Evolutionary conservation across 1,140 invertebrate genomes (phyloP).

Genomic region (Rhopalosiphum maidis): DNA sequence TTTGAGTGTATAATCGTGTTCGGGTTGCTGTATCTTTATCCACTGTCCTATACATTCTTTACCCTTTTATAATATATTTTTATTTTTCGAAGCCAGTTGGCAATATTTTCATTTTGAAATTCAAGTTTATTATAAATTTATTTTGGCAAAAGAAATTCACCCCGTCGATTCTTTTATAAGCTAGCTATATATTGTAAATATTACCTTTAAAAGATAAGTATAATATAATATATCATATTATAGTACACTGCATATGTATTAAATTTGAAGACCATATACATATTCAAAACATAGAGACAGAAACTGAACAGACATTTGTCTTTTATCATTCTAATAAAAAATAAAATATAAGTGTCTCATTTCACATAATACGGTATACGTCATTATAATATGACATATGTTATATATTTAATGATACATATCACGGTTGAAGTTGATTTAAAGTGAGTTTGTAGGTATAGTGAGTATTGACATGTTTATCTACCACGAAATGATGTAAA

Average conservation of each 20-base stretch:
- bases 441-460: background rate
- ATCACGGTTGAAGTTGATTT: background rate
- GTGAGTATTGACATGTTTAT: background rate
- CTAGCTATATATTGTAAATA: background rate
- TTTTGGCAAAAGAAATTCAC: background rate
- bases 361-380: background rate
- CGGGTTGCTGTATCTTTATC: background rate
- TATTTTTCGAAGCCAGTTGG: background rate
- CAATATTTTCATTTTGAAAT: conserved; percentile 14
- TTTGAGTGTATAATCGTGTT: conserved; percentile 47
- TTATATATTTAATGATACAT: background rate
- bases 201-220: background rate
- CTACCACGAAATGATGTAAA: background rate
- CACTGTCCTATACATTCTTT: background rate
- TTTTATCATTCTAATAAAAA: background rate
- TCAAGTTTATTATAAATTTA: background rate
- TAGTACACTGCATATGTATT: background rate
- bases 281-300: background rate
- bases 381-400: background rate
- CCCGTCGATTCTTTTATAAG: background rate
- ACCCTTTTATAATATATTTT: background rate
- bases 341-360: background rate
- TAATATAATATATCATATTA: background rate
- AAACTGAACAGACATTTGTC: background rate
- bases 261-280: background rate